Base-by-base conservation (phyloP, 2,888 invertebrate species). In the Clivina fossor region DNA sequence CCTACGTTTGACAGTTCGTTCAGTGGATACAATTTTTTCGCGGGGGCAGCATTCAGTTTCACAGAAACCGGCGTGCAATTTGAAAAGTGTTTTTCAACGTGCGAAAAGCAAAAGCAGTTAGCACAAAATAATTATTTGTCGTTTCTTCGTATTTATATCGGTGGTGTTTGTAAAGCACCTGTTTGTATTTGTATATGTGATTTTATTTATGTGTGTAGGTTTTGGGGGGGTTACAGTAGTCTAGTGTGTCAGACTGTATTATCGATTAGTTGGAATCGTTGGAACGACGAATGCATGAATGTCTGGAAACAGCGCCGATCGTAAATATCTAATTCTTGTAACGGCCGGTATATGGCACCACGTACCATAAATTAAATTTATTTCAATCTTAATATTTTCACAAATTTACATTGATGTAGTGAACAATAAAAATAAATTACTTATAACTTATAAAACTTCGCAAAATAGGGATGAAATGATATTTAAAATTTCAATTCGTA, bases 211-310 rank as follows among this genome's bases (percentile, higher is more conserved):
- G 43, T 33, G 11, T 51, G 51, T 41, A 20, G 32, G 18, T 41
- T n/a, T n/a, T n/a, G 43, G 41, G 51, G 40, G 20, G 19, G 51
- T 41, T n/a, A n/a, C n/a, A n/a, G 13, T 20, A 41, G 50, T 40
- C 40, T 50, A 50, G 66, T 64, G 68, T 67, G 68, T 67, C 70
- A 70, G 70, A 70, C 70, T 69, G 67, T 67, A 66, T 68, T 70
- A 70, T 70, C 70, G 70, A 70, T 69, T 67, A 65, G 68, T n/a
- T n/a, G n/a, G n/a, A n/a, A n/a, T n/a, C n/a, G n/a, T n/a, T 60
- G 61, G 59, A 62, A 63, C 66, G 68, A 64, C 66, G 67, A 63
- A 67, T 66, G 65, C 61, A 60, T 62, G 65, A 63, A 62, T 63
- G 63, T 67, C 66, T 65, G 67, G 65, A 66, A 65, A 64, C 65